Evolutionary conservation across 2,113 vertebrate genomes (phyloP).

Genomic region (Hiodon alosoides): DNA sequence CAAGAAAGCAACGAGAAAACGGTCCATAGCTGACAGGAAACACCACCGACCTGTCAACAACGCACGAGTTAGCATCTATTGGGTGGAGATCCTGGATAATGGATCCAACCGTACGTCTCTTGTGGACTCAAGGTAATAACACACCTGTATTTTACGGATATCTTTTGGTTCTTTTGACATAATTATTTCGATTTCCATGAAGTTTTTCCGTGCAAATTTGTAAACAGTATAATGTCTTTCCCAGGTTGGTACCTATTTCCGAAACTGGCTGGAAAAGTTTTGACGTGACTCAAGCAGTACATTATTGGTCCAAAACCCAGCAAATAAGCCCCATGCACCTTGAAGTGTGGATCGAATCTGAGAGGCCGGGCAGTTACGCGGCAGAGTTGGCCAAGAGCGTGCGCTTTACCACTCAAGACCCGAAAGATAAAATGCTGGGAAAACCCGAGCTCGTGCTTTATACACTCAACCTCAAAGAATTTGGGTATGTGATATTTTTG

Average conservation of each 20-base stretch:
- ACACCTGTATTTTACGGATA: not conserved
- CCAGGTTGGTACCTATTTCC: slow-evolving; percentile 79
- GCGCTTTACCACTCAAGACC: slow-evolving; percentile 76
- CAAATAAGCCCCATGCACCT: slow-evolving; percentile 75
- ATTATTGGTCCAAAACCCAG: slow-evolving; percentile 76
- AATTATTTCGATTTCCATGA: not conserved
- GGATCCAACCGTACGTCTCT: slow-evolving; percentile 82
- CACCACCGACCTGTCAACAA: slow-evolving; percentile 62
- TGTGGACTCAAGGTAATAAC: slow-evolving; percentile 80
- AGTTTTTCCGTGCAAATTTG: too few relatives aligned
- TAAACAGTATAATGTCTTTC: too few relatives aligned
- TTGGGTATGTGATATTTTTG: slow-evolving; percentile 61
- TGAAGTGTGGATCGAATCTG: slow-evolving; percentile 86
- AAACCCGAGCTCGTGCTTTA: slow-evolving; percentile 83
- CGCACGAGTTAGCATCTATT: slow-evolving; percentile 84
- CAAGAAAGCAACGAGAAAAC: slow-evolving; percentile 69
- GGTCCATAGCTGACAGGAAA: slow-evolving; percentile 53
- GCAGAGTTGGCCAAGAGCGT: slow-evolving; percentile 77
- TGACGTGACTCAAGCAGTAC: slow-evolving; percentile 90
- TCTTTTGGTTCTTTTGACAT: not conserved
- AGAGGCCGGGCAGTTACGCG: slow-evolving; percentile 75
- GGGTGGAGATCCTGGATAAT: slow-evolving; percentile 68
- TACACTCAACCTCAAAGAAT: slow-evolving; percentile 79
- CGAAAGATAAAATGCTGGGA: slow-evolving; percentile 61
- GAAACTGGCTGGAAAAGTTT: slow-evolving; percentile 91